Evolutionary conservation across 2,113 vertebrate genomes (phyloP), one percentile per base, ranked within the genome.

Genomic region (Colistium nudipinnis): DNA sequence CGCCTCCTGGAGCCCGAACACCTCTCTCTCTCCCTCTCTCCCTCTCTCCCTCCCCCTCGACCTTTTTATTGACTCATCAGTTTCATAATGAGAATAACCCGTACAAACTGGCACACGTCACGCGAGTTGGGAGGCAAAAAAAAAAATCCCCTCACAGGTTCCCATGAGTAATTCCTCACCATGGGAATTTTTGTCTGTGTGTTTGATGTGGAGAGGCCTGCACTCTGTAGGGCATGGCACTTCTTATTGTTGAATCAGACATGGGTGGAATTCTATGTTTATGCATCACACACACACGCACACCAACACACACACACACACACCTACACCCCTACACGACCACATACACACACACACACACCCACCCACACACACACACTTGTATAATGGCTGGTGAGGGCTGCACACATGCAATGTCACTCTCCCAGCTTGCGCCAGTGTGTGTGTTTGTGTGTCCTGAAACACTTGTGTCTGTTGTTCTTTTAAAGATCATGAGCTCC

Each of bases 191-290:
- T 76, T 28, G 19, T 63, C 44, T 22, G 64, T 20, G 25, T 63
- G 79, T 86, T 87, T 90, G 76, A 87, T 82, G 78, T 85, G 62
- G 69, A 70, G 51, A 56, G 30, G 16, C 41, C 47, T 1, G 44
- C 20, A 62, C 41, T 43, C 53, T 55, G 35, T 54, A 81, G 80
- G 88, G 87, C 3, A 80, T 54, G 80, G 43, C 60, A 22, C 12
- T 27, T 71, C 36, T 60, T 71, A 62, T 86, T 88, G 53, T 83
- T 74, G 36, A 11, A 71, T 0, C 12, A 85, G 76, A 79, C 72
- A 22, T 45, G 54, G 72, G 72, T 19, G 76, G 74, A 87, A 78
- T 75, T 56, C 44, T 79, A 87, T 74, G 57, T 81, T 62, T 13
- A 35, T 56, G 48, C 67, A 64, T 74, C 76, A 61, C 14, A 11